Conservation (phyloP, 2,113 vertebrate species). For the Callipepla californica region DNA sequence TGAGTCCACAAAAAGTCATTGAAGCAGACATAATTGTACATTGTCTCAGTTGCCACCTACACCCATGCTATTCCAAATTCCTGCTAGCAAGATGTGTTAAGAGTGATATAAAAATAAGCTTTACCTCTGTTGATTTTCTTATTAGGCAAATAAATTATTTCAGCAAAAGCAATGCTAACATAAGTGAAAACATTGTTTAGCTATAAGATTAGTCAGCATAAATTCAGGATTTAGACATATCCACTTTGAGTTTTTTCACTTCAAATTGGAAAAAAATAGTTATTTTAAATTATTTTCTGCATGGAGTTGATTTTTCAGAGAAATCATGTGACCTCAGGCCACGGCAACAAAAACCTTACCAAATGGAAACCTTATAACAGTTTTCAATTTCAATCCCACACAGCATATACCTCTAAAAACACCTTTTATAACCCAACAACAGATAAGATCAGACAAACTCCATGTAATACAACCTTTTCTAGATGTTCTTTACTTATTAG, state of each 20-base stretch:
- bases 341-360: neutral
- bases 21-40: neutral
- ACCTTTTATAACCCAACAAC: neutral
- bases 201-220: neutral
- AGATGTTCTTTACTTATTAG: slow-evolving; percentile 95
- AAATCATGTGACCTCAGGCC: neutral
- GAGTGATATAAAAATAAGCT: neutral
- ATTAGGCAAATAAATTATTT: neutral
- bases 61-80: neutral
- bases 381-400: neutral
- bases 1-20: neutral
- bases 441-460: neutral
- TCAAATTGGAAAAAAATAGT: neutral
- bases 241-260: neutral
- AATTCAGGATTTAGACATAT: neutral
- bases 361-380: neutral
- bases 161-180: neutral
- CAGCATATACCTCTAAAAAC: neutral
- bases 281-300: neutral
- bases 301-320: neutral
- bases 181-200: neutral
- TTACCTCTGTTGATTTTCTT: neutral
- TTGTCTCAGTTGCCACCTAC: neutral
- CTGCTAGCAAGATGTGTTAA: neutral
- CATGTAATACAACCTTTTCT: slow-evolving; percentile 84